These are phyloP conservation scores for Athalia rosae DNA, from an alignment of 2,888 invertebrate species.

Conservation along the genomic window DNA sequence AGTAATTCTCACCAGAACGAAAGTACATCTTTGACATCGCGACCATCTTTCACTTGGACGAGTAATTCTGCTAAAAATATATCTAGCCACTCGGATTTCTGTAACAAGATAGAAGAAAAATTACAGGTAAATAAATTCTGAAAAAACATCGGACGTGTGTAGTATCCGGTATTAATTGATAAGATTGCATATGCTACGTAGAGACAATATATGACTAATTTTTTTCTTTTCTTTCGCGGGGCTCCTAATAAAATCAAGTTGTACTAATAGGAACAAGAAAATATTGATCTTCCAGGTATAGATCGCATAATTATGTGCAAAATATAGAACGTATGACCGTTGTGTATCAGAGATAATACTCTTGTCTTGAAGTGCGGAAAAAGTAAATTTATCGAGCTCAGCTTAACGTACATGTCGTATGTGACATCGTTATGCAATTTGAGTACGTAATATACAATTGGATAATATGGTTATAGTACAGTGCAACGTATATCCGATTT, in stretches of 20 bases:
- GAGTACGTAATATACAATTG: not conserved
- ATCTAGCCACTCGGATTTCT: conserved; percentile 82
- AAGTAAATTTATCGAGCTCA: conserved; percentile 2
- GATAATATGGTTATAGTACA: too few relatives aligned
- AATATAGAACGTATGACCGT: not conserved
- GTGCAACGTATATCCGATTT: too few relatives aligned
- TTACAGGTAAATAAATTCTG: not conserved
- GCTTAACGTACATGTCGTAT: conserved; percentile 12
- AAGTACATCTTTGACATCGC: conserved; percentile 76
- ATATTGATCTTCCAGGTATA: too few relatives aligned
- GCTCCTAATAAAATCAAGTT: too few relatives aligned
- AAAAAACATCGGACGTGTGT: not conserved
- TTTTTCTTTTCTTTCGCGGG: too few relatives aligned
- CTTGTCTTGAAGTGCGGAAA: conserved; percentile 1
- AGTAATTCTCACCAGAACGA: conserved; percentile 77
- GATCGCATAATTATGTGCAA: not conserved
- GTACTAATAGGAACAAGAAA: too few relatives aligned
- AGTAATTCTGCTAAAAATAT: conserved; percentile 80
- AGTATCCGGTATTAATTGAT: not conserved
- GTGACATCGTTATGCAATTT: not conserved
- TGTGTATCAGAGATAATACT: conserved; percentile 15
- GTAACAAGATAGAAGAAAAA: conserved; percentile 60
- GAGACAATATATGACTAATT: too few relatives aligned
- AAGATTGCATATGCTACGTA: not conserved
- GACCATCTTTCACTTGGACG: conserved; percentile 77